Evolutionary conservation across 2,113 vertebrate species (phyloP), one percentile per base, ranked within the genome.

Genomic region (Ailurus styani): DNA sequence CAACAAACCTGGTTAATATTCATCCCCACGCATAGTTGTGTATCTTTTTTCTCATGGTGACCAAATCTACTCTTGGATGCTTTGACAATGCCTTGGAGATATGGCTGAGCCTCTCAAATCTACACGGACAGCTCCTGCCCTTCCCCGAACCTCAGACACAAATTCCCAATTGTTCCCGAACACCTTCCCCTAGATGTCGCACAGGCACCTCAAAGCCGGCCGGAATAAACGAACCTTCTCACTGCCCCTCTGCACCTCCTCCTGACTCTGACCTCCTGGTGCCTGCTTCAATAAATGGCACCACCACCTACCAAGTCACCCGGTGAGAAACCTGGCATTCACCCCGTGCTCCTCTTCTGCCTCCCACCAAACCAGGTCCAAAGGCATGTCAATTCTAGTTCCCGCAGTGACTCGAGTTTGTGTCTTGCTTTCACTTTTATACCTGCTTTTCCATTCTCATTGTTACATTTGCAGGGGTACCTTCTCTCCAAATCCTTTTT

Each of bases 1-100:
- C 60, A 27, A 60, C 18, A 21, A 8, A 2, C 14, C 60, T 6
- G 12, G 34, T 20, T 18, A 50, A 60, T 45, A 57, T 2, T 37
- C 27, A 47, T 31, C 54, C 20, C 10, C 79, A 42, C 0, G 2
- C 10, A 13, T 0, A 34, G 23, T 3, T 21, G 9, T 1, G 7
- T 2, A 3, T 7, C 47, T 29, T 54, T 73, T 37, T 66, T 50
- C 47, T 47, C 17, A 14, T 5, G 17, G 50, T 45, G n/a, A 85
- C 64, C 17, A 45, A n/a, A 70, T 10, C 20, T 25, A 85, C 40
- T 18, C 34, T 7, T 8, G 23, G 62, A 37, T 20, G 60, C n/a
- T 52, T 64, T 52, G 42, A 57, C 18, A 37, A 60, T n/a, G 7
- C 12, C 52, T 57, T 72, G 75, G 68, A 75, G 25, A 55, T 29